Percentiles rank a stretch among this genome's conserved stretches.
phyloP scores from a whole-genome alignment of 2,888 invertebrate species.

The Lepidocyrtoides sp. region DNA sequence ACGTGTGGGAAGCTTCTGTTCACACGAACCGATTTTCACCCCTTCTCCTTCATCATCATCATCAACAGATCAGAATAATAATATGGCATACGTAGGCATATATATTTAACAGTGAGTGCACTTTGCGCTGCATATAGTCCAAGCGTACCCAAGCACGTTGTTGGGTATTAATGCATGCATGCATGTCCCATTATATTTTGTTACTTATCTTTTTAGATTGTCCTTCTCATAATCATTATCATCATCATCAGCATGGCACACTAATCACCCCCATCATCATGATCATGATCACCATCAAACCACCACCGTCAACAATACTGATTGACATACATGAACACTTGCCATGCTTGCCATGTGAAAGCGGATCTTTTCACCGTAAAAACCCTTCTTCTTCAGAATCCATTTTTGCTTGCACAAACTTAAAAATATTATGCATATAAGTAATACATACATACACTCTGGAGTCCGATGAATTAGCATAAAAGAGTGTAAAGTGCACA shows the following conservation, averaged over 20 bases:
- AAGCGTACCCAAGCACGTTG: slow-evolving; percentile 20
- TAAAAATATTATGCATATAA: no score
- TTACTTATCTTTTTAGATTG: slow-evolving; percentile 35
- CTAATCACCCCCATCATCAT: slow-evolving; percentile 4
- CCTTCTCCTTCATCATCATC: slow-evolving; percentile 73
- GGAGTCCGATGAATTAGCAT: slow-evolving; percentile 41
- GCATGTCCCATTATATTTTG: slow-evolving; percentile 48
- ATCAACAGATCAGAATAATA: slow-evolving; percentile 13
- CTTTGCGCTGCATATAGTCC: slow-evolving; percentile 17
- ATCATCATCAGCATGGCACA: slow-evolving; percentile 42
- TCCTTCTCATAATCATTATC: slow-evolving; percentile 57
- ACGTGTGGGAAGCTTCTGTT: slow-evolving; percentile 83
- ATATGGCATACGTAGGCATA: no score
- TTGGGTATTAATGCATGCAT: slow-evolving; percentile 33
- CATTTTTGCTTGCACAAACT: slow-evolving; percentile 46
- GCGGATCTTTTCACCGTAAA: slow-evolving; percentile 61
- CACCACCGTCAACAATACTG: background rate
- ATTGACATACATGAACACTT: background rate
- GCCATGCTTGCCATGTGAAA: slow-evolving; percentile 29
- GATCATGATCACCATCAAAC: no score
- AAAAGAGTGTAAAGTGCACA: slow-evolving; percentile 57
- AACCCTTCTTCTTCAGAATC: slow-evolving; percentile 12
- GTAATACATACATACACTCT: no score
- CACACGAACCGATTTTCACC: slow-evolving; percentile 85
- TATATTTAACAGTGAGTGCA: no score